Evolutionary conservation across 2,797 vertebrate species (phyloP).

Genomic region (Chaetophractus vellerosus): DNA sequence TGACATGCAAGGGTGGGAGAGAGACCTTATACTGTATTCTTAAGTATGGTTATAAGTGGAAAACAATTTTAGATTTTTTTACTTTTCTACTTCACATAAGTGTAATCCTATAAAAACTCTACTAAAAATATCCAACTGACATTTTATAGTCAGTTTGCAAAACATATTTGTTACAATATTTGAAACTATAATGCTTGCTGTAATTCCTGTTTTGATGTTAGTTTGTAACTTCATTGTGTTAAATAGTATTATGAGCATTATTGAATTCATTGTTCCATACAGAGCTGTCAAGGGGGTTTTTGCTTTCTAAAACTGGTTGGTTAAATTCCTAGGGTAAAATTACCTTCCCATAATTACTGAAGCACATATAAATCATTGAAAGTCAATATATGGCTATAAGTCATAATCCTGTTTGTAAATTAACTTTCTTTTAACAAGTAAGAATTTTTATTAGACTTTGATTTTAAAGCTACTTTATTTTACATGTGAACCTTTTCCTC

Average conservation of each 20-base stretch:
- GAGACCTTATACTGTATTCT: constrained; percentile 55
- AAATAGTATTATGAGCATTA: constrained; percentile 14
- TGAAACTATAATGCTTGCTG: constrained; percentile 47
- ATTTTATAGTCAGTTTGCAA: constrained; percentile 53
- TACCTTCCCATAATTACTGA: constrained; percentile 6
- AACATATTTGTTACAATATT: constrained; percentile 52
- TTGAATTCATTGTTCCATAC: constrained; percentile 25
- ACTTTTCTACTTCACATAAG: constrained; percentile 61
- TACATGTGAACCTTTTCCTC: not conserved
- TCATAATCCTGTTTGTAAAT: constrained; percentile 20
- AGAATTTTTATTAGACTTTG: constrained; percentile 49
- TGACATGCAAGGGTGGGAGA: constrained; percentile 80
- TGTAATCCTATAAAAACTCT: constrained; percentile 15
- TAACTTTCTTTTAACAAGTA: constrained; percentile 32
- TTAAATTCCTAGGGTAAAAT: constrained; percentile 64
- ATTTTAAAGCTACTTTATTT: constrained; percentile 62
- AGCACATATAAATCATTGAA: constrained; percentile 52
- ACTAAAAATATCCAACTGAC: constrained; percentile 46
- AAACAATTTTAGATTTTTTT: constrained; percentile 61
- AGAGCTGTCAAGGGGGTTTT: not conserved
- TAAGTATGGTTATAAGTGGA: constrained; percentile 59
- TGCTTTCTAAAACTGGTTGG: constrained; percentile 58
- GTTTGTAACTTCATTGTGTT: constrained; percentile 31
- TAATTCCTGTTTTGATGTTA: constrained; percentile 66
- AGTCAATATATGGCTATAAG: not conserved